A percentile compares a stretch with the other conserved stretches of the same genome.
Evolutionary conservation across 2,113 vertebrate species (phyloP).

Genomic region (Bubalus kerabau): DNA sequence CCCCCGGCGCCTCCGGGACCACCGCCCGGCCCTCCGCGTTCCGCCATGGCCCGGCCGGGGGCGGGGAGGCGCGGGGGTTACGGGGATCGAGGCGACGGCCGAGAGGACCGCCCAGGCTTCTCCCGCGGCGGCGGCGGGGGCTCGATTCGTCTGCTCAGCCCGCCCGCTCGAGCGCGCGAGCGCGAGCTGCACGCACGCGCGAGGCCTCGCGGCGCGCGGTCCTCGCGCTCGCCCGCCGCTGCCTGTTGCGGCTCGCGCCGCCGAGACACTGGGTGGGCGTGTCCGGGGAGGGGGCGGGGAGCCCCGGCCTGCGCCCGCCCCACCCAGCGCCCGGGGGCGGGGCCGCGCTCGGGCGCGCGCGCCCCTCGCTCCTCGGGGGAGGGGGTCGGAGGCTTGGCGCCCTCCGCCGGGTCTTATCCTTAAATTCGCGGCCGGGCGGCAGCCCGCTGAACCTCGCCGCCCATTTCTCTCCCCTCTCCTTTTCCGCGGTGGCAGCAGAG

Average conservation of each 20-base stretch:
- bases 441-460: accelerated
- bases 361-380: accelerated
- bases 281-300: slow-evolving; percentile 43
- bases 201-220: slow-evolving; percentile 46
- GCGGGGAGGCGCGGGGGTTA: not conserved
- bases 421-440: accelerated
- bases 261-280: slow-evolving; percentile 60
- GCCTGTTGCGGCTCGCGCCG: slow-evolving; percentile 61
- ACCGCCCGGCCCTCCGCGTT: slow-evolving; percentile 61
- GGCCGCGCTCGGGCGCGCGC: not conserved
- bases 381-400: not conserved
- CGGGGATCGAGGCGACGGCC: not conserved
- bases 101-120: not conserved
- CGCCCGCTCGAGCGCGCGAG: slow-evolving; percentile 47
- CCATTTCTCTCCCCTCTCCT: not conserved
- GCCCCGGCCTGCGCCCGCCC: not conserved
- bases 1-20: slow-evolving; percentile 50
- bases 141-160: slow-evolving; percentile 38
- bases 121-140: not conserved
- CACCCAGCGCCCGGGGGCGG: slow-evolving; percentile 41
- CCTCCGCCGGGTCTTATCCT: accelerated
- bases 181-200: slow-evolving; percentile 68
- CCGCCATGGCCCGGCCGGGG: slow-evolving; percentile 64
- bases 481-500: not conserved
- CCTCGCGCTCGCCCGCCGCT: slow-evolving; percentile 59